Conservation (phyloP, 2,888 invertebrate species). For the Callosobruchus maculatus region DNA sequence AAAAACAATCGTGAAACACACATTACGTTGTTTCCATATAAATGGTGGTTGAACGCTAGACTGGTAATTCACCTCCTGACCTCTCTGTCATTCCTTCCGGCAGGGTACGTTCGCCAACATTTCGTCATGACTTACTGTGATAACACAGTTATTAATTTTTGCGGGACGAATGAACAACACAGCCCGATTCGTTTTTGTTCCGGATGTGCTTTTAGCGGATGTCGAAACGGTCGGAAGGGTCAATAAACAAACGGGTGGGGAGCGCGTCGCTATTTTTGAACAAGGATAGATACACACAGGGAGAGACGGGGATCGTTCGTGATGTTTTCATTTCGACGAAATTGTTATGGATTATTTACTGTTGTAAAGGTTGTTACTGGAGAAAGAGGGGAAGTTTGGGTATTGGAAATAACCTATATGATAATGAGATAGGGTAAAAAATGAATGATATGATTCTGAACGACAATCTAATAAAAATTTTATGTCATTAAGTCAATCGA, state of each 20-base stretch:
- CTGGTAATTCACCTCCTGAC: background rate
- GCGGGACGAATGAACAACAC: background rate
- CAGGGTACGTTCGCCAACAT: background rate
- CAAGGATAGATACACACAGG: background rate
- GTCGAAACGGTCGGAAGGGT: background rate
- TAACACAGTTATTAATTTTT: background rate
- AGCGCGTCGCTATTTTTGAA: background rate
- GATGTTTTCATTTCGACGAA: background rate
- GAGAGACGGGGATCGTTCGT: background rate
- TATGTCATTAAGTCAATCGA: too few relatives aligned
- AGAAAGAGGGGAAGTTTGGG: too few relatives aligned
- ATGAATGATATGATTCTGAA: too few relatives aligned
- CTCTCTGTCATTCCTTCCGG: background rate
- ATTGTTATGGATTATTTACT: too few relatives aligned
- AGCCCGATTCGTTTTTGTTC: background rate
- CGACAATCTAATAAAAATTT: too few relatives aligned
- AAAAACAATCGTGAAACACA: background rate
- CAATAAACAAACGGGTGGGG: background rate
- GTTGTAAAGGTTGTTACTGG: too few relatives aligned
- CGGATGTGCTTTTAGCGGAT: background rate
- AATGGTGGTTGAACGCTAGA: background rate
- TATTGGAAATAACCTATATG: too few relatives aligned
- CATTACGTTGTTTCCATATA: background rate
- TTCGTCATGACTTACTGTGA: background rate
- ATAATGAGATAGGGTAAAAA: too few relatives aligned